phyloP scores from a whole-genome alignment of 2,888 invertebrate genomes.

The Stramonita haemastoma region DNA sequence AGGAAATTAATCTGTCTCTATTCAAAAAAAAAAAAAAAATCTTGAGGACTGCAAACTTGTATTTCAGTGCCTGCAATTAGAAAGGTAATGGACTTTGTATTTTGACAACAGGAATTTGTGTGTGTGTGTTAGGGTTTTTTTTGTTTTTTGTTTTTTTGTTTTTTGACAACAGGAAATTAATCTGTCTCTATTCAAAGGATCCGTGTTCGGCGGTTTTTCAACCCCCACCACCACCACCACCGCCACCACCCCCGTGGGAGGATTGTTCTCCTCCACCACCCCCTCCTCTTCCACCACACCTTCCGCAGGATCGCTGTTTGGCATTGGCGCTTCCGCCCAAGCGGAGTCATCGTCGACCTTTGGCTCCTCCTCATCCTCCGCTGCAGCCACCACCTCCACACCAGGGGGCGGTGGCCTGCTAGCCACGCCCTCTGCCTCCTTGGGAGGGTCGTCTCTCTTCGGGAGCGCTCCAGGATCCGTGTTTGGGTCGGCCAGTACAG shows the following conservation, averaged over 20 bases:
- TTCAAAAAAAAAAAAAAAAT: too few species aligned
- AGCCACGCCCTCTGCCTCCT: conserved; percentile 14
- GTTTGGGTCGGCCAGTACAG: conserved; percentile 41
- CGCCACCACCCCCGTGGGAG: not conserved
- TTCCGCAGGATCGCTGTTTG: conserved; percentile 39
- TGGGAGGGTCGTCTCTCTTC: conserved; percentile 46
- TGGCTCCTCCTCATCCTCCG: conserved; percentile 5
- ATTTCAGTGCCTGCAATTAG: too few species aligned
- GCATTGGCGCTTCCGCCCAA: not conserved
- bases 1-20: too few species aligned
- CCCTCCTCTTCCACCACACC: conserved; percentile 34
- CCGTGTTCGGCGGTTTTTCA: conserved; percentile 33
- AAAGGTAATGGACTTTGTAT: too few species aligned
- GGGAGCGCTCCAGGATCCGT: conserved; percentile 42
- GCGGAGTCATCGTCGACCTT: conserved; percentile 8
- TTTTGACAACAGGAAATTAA: too few species aligned
- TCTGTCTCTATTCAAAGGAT: not conserved
- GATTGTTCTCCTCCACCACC: conserved; percentile 29
- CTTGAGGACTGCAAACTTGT: too few species aligned
- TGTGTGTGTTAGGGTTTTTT: too few species aligned
- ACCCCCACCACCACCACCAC: conserved; percentile 4
- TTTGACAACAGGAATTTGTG: too few species aligned
- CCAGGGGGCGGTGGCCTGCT: not conserved
- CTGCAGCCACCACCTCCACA: conserved; percentile 23
- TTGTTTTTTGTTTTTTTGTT: too few species aligned